Percentiles rank a stretch among this genome's conserved stretches.
phyloP scores from a whole-genome alignment of 2,888 invertebrate genomes.

The Tachina lurida region DNA sequence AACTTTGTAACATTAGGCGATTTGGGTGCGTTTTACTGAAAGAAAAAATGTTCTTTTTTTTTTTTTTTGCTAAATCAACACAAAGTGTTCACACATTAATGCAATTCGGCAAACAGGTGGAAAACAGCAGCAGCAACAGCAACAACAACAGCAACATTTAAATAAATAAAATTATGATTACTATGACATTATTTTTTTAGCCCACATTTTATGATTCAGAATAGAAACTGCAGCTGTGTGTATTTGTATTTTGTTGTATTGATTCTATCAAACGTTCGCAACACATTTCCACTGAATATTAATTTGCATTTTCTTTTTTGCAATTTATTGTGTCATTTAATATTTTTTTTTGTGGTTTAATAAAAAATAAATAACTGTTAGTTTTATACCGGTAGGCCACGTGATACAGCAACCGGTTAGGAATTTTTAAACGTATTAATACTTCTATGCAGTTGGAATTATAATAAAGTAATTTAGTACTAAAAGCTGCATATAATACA shows the following conservation, averaged over 20 bases:
- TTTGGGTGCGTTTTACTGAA: slow-evolving; percentile 50
- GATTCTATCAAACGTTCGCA: slow-evolving; percentile 32
- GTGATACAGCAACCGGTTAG: slow-evolving; percentile 1
- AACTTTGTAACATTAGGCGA: not conserved
- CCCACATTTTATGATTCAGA: slow-evolving; percentile 60
- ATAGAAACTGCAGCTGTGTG: slow-evolving; percentile 9
- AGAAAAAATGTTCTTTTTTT: not conserved
- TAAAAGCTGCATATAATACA: too few species aligned
- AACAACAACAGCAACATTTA: slow-evolving; percentile 11
- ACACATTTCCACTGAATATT: slow-evolving; percentile 26
- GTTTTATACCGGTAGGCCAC: slow-evolving; percentile 20
- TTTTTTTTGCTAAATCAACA: slow-evolving; percentile 2
- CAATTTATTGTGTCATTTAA: slow-evolving; percentile 26
- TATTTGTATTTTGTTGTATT: slow-evolving; percentile 3
- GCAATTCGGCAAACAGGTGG: slow-evolving; percentile 42
- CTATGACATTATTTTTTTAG: slow-evolving; percentile 51
- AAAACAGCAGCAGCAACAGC: not conserved
- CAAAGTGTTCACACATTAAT: slow-evolving; percentile 32
- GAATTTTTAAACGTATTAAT: not conserved
- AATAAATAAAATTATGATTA: not conserved
- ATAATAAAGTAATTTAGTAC: too few species aligned
- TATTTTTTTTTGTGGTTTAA: not conserved
- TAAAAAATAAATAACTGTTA: slow-evolving; percentile 22
- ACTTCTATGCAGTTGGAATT: too few species aligned
- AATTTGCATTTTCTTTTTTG: slow-evolving; percentile 7